Conservation (phyloP, 2,888 invertebrate genomes). For the Opisthograptis luteolata region DNA sequence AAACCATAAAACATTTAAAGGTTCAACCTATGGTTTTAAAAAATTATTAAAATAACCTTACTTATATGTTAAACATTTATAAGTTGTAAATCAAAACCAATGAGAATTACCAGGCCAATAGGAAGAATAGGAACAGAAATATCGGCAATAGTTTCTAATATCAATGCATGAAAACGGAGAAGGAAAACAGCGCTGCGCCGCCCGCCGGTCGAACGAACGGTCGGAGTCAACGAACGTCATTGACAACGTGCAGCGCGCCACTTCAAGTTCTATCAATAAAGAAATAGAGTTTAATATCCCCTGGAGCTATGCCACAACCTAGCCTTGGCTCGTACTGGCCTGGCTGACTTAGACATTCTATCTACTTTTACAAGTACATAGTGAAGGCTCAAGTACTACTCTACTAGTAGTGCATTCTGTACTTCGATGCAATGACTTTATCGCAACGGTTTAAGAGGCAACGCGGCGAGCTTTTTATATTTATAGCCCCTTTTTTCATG, state of each 20-base stretch:
- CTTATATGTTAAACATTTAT: too few species aligned
- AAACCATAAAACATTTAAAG: too few species aligned
- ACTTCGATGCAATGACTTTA: conserved; percentile 62
- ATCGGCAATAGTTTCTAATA: conserved; percentile 78
- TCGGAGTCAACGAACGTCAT: conserved; percentile 83
- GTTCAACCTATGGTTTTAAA: too few species aligned
- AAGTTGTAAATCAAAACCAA: neutral
- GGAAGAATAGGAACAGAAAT: conserved; percentile 57
- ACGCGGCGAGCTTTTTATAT: too few species aligned
- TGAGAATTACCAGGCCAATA: conserved; percentile 36
- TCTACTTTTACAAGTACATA: conserved; percentile 83
- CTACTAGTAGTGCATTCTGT: conserved; percentile 63
- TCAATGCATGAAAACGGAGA: conserved; percentile 82
- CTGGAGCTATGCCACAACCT: conserved; percentile 58
- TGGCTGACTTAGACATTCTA: conserved; percentile 85
- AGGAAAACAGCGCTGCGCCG: conserved; percentile 82
- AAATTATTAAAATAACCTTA: too few species aligned
- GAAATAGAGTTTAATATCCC: conserved; percentile 54
- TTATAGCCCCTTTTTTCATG: too few species aligned
- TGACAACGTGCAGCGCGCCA: conserved; percentile 56
- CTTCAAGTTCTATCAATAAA: conserved; percentile 43
- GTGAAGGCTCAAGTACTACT: conserved; percentile 74
- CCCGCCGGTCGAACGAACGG: conserved; percentile 73
- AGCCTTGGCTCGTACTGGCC: conserved; percentile 84
- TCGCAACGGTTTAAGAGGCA: too few species aligned